Evolutionary conservation across 2,797 vertebrate genomes (phyloP).

Genomic region (Phaenicophaeus curvirostris): DNA sequence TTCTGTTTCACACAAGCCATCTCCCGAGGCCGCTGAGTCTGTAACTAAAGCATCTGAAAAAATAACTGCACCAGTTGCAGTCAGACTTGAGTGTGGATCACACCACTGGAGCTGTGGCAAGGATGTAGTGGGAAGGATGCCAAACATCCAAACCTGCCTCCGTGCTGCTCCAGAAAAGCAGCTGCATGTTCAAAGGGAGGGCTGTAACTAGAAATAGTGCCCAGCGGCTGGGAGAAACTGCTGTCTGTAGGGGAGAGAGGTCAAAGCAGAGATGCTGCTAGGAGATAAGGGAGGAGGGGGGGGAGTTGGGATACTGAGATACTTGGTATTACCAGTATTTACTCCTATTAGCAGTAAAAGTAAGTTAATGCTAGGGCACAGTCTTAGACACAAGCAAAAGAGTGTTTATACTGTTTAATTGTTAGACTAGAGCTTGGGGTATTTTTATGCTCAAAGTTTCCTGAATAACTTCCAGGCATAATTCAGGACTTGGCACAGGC

Average conservation of each 20-base stretch:
- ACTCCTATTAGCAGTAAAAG: not conserved
- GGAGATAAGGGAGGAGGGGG: not conserved
- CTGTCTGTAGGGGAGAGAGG: not conserved
- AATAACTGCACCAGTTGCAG: fast-evolving
- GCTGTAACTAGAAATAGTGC: not conserved
- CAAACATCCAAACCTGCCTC: fast-evolving
- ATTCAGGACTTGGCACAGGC: slow-evolving; percentile 29
- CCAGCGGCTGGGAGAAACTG: not conserved
- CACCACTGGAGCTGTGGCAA: fast-evolving
- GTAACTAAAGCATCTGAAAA: not conserved
- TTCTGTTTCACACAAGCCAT: not conserved
- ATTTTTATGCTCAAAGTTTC: slow-evolving; percentile 7
- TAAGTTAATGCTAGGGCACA: not conserved
- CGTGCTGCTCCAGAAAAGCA: not conserved
- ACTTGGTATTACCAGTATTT: not conserved
- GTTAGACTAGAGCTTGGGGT: not conserved
- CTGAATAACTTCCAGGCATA: slow-evolving; percentile 36
- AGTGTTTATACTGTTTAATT: slow-evolving; percentile 21
- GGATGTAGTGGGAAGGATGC: fast-evolving
- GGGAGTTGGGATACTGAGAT: not conserved
- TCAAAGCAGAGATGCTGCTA: not conserved
- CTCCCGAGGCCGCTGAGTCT: not conserved
- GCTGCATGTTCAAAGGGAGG: not conserved
- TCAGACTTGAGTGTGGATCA: not conserved
- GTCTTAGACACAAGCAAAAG: not conserved